Evolutionary conservation across 2,113 vertebrate species (phyloP).

Genomic region (Cyanistes caeruleus): DNA sequence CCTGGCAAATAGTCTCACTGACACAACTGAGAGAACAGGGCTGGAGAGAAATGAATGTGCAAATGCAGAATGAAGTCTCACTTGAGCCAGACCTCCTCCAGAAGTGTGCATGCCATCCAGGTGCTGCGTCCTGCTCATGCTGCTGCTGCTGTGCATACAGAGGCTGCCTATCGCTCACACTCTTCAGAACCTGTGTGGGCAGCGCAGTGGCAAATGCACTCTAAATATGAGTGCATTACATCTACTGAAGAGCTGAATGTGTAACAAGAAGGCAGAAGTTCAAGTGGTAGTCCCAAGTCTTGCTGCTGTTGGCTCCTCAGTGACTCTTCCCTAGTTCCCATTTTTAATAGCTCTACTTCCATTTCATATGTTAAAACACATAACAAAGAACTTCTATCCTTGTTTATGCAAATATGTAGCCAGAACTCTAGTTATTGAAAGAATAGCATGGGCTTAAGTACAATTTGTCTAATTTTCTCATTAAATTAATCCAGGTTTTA

Average conservation of each 20-base stretch:
- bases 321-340: background rate
- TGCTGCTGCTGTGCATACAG: background rate
- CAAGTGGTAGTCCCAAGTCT: background rate
- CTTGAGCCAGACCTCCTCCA: background rate
- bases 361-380: background rate
- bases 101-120: background rate
- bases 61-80: background rate
- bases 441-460: background rate
- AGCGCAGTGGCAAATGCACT: background rate
- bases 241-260: background rate
- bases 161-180: background rate
- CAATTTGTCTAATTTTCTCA: background rate
- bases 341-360: background rate
- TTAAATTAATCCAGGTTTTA: background rate
- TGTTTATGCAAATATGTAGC: background rate
- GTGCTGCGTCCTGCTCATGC: background rate
- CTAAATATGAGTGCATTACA: background rate
- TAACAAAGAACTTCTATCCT: background rate
- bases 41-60: background rate
- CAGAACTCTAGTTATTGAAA: background rate
- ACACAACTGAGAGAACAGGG: background rate
- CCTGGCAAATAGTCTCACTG: background rate
- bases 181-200: background rate
- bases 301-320: background rate
- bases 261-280: background rate